Evolutionary conservation across 35 echinoderm and acorn worm genomes (phyloP).

Genomic region (Holothuria glaberrima): DNA sequence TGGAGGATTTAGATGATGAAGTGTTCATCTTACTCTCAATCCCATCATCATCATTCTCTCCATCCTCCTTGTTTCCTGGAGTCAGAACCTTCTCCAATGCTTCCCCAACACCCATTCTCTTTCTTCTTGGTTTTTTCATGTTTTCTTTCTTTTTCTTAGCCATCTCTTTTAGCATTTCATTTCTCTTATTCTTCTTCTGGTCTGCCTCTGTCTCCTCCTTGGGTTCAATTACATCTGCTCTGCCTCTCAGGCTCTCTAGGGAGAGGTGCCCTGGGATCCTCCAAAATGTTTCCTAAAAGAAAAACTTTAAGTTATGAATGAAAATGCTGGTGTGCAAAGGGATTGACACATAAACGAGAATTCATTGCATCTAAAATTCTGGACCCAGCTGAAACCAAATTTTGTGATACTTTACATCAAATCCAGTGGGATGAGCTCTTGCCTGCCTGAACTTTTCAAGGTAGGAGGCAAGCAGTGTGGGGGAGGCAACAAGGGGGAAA

Average conservation of each 20-base stretch:
- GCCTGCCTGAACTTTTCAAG: too few relatives aligned
- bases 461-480: too few relatives aligned
- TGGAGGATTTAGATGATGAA: slow-evolving; percentile 42
- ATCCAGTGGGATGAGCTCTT: too few relatives aligned
- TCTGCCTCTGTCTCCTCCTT: slow-evolving; percentile 40
- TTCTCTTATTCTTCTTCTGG: slow-evolving; percentile 58
- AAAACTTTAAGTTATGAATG: not conserved
- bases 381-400: too few relatives aligned
- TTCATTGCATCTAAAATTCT: too few relatives aligned
- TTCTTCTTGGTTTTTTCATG: slow-evolving; percentile 51
- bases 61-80: slow-evolving; percentile 8
- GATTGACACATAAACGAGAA: too few relatives aligned
- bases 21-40: not conserved
- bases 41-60: slow-evolving; percentile 34
- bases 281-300: slow-evolving; percentile 85
- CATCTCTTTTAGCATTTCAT: slow-evolving; percentile 87
- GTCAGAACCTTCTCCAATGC: slow-evolving; percentile 22
- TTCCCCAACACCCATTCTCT: slow-evolving; percentile 22
- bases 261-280: slow-evolving; percentile 81
- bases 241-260: slow-evolving; percentile 57
- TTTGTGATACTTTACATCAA: too few relatives aligned
- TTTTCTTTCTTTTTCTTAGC: slow-evolving; percentile 69
- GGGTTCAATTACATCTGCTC: slow-evolving; percentile 87
- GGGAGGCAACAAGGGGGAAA: too few relatives aligned
- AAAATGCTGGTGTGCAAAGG: not conserved